These are phyloP conservation scores for Drosophila paulistorum DNA, from an alignment of 1,140 invertebrate species.

Conservation along the genomic window DNA sequence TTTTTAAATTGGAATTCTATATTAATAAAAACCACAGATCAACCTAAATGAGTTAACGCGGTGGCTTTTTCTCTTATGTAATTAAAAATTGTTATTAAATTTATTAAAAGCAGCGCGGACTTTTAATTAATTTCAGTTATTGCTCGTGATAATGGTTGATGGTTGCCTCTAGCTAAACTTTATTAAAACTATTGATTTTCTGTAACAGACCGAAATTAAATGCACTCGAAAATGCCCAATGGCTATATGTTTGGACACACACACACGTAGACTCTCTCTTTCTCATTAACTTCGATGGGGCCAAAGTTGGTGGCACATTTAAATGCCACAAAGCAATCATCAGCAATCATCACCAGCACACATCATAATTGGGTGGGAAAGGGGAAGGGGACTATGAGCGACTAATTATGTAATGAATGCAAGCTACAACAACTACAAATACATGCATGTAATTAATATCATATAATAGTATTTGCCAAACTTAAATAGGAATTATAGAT, in stretches of 20 bases:
- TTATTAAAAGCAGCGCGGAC: background rate
- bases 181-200: constrained; percentile 8
- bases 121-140: constrained; percentile 10
- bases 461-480: background rate
- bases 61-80: constrained; percentile 1
- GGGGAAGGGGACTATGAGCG: background rate
- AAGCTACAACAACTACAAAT: background rate
- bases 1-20: background rate
- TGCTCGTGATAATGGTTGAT: background rate
- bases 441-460: background rate
- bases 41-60: background rate
- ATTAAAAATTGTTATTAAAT: constrained; percentile 10
- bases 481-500: background rate
- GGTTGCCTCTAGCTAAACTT: constrained; percentile 1
- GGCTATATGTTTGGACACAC: background rate
- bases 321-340: constrained; percentile 38
- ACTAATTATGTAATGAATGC: constrained; percentile 51
- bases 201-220: constrained; percentile 4
- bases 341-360: constrained; percentile 26
- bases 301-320: constrained; percentile 20
- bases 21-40: background rate
- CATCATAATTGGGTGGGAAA: constrained; percentile 21
- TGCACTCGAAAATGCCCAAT: constrained; percentile 2
- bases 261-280: background rate
- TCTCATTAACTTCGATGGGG: background rate